These are phyloP conservation scores for Crotalus tigris DNA, from an alignment of 2,113 vertebrate genomes.

Conservation along the genomic window DNA sequence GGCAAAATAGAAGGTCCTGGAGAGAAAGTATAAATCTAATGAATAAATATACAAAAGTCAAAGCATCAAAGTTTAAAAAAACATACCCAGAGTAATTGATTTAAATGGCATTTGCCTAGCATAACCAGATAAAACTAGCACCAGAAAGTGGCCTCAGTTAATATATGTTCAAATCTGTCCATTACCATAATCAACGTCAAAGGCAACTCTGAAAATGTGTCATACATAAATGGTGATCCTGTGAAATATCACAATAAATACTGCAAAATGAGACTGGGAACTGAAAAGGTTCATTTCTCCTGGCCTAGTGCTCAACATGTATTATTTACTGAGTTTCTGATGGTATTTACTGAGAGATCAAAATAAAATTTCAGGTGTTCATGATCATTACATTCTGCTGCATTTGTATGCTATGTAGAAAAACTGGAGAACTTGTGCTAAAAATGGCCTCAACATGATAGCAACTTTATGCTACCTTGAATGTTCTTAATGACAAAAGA, in stretches of 20 bases:
- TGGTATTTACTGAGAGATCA: constrained; percentile 15
- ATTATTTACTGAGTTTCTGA: constrained; percentile 33
- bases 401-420: not conserved
- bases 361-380: constrained; percentile 25
- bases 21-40: not conserved
- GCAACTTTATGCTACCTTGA: not conserved
- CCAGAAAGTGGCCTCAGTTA: not conserved
- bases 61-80: not conserved
- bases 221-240: constrained; percentile 2
- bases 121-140: not conserved
- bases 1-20: not conserved
- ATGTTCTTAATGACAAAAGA: not conserved
- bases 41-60: not conserved
- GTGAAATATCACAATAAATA: not conserved
- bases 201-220: not conserved
- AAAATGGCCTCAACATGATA: not conserved
- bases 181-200: not conserved
- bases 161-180: not conserved
- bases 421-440: not conserved
- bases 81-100: not conserved
- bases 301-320: constrained; percentile 33
- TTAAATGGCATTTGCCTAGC: not conserved
- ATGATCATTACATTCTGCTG: constrained; percentile 8
- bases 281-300: constrained; percentile 19
- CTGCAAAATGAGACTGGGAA: not conserved